phyloP scores from a whole-genome alignment of 37 sponge, comb jelly and placozoan species.

The Oscarella lobularis region DNA sequence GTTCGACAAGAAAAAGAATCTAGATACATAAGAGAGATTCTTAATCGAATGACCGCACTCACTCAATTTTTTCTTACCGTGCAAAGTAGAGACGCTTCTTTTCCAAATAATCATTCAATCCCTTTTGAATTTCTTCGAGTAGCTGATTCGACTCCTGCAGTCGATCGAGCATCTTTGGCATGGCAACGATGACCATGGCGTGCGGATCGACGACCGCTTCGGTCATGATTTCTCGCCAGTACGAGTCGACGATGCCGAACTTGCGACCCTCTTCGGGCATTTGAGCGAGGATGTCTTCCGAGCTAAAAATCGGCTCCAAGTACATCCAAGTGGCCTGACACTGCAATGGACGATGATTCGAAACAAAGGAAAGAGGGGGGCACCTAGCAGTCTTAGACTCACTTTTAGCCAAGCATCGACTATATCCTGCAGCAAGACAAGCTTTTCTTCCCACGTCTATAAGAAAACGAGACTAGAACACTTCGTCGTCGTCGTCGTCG shows the following conservation, averaged over 20 bases:
- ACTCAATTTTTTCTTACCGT: constrained; percentile 23
- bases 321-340: constrained; percentile 96
- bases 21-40: neutral
- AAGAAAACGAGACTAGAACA: too few relatives aligned
- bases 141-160: constrained; percentile 72
- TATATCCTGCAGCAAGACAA: constrained; percentile 82
- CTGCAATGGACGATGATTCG: constrained; percentile 5
- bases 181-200: constrained; percentile 61
- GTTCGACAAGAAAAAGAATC: constrained; percentile 90
- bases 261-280: constrained; percentile 98
- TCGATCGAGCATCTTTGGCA: constrained; percentile 62
- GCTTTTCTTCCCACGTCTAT: constrained; percentile 82
- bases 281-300: constrained; percentile 95
- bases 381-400: neutral
- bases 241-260: constrained; percentile 83
- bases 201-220: constrained; percentile 75
- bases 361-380: neutral
- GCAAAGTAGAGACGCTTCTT: constrained; percentile 97
- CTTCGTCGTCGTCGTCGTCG: neutral
- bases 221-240: constrained; percentile 85
- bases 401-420: constrained; percentile 94
- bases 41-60: neutral
- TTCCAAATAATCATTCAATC: constrained; percentile 92
- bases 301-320: constrained; percentile 93
- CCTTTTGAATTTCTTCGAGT: constrained; percentile 95